These are phyloP conservation scores for Lutjanus campechanus DNA, from an alignment of 2,797 vertebrate species.

Conservation along the genomic window DNA sequence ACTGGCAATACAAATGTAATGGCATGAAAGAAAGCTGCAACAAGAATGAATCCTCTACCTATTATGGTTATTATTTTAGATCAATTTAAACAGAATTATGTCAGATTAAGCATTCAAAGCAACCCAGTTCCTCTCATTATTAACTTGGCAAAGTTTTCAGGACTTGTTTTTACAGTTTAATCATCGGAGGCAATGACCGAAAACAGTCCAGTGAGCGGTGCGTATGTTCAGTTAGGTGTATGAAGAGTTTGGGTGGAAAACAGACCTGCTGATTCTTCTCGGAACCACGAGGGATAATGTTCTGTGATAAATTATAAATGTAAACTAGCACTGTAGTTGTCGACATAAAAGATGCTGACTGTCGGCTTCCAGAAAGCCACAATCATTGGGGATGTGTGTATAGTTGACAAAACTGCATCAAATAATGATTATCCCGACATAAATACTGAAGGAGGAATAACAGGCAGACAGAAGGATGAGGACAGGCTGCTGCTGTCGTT, in stretches of 20 bases:
- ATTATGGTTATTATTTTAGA: too few species aligned
- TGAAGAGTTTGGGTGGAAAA: not conserved
- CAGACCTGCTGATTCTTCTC: not conserved
- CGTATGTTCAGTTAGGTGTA: too few species aligned
- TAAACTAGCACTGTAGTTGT: not conserved
- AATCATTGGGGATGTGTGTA: too few species aligned
- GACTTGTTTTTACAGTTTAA: too few species aligned
- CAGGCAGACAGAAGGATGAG: not conserved
- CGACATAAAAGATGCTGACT: not conserved
- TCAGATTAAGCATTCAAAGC: not conserved
- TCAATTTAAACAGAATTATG: too few species aligned
- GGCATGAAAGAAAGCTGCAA: too few species aligned
- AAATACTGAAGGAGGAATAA: not conserved
- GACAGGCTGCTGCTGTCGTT: conserved; percentile 10
- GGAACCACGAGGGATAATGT: not conserved
- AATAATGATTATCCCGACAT: not conserved
- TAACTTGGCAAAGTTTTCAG: too few species aligned
- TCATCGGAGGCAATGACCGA: too few species aligned
- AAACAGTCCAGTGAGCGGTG: too few species aligned
- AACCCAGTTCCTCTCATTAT: not conserved
- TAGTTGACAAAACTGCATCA: not conserved
- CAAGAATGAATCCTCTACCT: too few species aligned
- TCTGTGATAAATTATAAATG: not conserved
- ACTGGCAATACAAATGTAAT: too few species aligned
- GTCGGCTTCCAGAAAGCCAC: not conserved